phyloP scores from a whole-genome alignment of 2,113 vertebrate species.

The Bettongia penicillata region DNA sequence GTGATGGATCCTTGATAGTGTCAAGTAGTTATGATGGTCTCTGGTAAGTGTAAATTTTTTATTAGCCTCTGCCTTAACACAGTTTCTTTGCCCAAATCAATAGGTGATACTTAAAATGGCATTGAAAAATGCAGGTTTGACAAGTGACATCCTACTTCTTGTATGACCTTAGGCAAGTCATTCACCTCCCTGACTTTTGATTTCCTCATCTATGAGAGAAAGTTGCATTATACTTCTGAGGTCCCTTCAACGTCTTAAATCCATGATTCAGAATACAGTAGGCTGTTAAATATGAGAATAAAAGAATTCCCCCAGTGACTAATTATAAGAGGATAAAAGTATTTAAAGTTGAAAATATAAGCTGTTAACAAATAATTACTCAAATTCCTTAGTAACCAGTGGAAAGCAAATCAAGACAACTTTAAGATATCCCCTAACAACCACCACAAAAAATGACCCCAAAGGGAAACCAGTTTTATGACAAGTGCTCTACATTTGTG shows the following conservation, averaged over 20 bases:
- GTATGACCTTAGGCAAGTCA: neutral
- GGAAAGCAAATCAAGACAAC: neutral
- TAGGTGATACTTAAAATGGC: neutral
- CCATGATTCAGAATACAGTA: neutral
- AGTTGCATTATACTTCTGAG: neutral
- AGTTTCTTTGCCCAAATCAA: neutral
- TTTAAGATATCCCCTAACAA: neutral
- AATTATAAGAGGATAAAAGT: neutral
- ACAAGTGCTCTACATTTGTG: neutral
- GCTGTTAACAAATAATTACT: neutral
- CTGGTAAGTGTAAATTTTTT: conserved; percentile 87
- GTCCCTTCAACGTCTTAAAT: neutral
- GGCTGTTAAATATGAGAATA: neutral
- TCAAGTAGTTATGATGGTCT: conserved; percentile 99
- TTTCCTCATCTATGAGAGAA: neutral
- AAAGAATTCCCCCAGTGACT: neutral
- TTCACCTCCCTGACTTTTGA: neutral
- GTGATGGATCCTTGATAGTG: conserved; percentile 98
- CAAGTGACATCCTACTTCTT: neutral
- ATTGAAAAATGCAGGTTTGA: neutral
- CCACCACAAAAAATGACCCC: neutral
- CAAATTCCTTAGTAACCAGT: neutral
- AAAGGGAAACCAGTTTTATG: neutral
- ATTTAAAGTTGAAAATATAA: neutral
- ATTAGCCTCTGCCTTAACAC: neutral